These are phyloP conservation scores for Leptopilina myrica DNA, from an alignment of 2,888 invertebrate species.

Conservation along the genomic window DNA sequence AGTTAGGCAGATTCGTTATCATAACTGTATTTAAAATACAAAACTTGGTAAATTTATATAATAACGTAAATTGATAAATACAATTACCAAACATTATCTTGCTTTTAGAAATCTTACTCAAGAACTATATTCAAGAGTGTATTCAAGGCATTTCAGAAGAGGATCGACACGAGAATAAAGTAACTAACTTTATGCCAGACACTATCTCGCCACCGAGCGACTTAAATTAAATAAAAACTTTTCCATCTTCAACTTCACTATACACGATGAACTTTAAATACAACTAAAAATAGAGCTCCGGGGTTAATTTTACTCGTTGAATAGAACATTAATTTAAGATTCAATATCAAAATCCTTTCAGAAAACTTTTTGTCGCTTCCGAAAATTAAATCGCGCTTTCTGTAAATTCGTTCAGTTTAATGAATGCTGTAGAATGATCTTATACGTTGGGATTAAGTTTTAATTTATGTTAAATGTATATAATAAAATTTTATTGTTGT, in stretches of 20 bases:
- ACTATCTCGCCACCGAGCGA: constrained; percentile 6
- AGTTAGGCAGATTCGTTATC: constrained; percentile 16
- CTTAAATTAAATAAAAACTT: constrained; percentile 25
- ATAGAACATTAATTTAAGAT: not conserved
- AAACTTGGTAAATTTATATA: not conserved
- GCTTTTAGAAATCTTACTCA: constrained; percentile 18
- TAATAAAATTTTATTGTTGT: no score
- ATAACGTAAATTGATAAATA: constrained; percentile 14
- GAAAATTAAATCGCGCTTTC: no score
- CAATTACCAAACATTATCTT: constrained; percentile 20
- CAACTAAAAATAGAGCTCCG: constrained; percentile 14
- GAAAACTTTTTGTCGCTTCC: no score
- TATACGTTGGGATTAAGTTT: no score
- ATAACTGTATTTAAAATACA: not conserved
- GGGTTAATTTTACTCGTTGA: not conserved
- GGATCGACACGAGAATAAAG: constrained; percentile 14
- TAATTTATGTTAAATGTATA: no score
- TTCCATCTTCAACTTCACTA: constrained; percentile 26
- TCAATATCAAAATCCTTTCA: no score
- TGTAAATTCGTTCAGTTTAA: no score
- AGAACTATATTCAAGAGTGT: constrained; percentile 24
- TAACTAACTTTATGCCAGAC: constrained; percentile 33
- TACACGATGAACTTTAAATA: constrained; percentile 16
- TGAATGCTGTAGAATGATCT: no score
- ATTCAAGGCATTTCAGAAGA: constrained; percentile 7